These are phyloP conservation scores for Pycnonotus jocosus DNA, from an alignment of 2,113 vertebrate genomes.

Conservation along the genomic window DNA sequence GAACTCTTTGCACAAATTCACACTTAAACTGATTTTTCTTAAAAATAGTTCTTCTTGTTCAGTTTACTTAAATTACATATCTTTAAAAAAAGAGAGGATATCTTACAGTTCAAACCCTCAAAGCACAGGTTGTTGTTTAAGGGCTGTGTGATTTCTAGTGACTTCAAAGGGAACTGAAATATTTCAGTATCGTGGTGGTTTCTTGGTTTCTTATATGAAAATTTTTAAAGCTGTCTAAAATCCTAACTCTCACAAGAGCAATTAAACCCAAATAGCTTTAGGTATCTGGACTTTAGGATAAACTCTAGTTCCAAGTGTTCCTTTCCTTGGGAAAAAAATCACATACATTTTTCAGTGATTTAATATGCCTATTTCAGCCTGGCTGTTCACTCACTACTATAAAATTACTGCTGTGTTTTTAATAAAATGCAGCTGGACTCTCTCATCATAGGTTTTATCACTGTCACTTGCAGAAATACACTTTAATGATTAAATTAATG, in stretches of 20 bases:
- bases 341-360: neutral
- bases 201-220: neutral
- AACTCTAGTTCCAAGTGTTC: neutral
- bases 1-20: neutral
- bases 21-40: neutral
- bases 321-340: neutral
- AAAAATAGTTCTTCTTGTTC: neutral
- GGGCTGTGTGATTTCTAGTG: neutral
- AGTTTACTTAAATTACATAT: neutral
- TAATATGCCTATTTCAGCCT: neutral
- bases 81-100: neutral
- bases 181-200: neutral
- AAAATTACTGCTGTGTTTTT: neutral
- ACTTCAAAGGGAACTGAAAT: neutral
- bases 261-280: neutral
- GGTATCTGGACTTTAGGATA: neutral
- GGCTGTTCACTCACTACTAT: neutral
- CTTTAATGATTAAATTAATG: neutral
- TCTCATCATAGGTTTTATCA: neutral
- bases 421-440: neutral
- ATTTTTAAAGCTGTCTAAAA: neutral
- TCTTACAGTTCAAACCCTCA: neutral
- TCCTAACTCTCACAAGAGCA: neutral
- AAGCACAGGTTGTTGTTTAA: neutral
- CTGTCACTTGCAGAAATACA: neutral